Conservation (phyloP, 2,888 invertebrate species). For the Vesta saturnalis region DNA sequence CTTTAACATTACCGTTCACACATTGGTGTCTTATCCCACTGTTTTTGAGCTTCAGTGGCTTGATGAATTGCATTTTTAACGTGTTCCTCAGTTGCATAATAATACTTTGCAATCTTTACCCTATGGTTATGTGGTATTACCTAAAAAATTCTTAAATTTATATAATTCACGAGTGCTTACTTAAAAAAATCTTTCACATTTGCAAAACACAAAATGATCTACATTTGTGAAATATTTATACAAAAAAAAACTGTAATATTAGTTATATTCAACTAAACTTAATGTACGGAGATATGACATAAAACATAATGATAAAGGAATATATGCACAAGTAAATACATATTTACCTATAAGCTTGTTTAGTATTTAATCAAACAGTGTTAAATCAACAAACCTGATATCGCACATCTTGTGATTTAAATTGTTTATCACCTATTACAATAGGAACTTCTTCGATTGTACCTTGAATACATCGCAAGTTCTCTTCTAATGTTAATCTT, state of each 20-base stretch:
- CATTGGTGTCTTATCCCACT: conserved; percentile 91
- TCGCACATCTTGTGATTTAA: conserved; percentile 76
- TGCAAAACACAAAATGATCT: neutral
- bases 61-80: conserved; percentile 86
- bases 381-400: conserved; percentile 82
- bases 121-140: conserved; percentile 91
- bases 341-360: neutral
- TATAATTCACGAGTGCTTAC: too few species aligned
- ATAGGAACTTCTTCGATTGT: conserved; percentile 90
- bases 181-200: too few species aligned
- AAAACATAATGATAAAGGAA: neutral
- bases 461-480: conserved; percentile 72
- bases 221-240: neutral
- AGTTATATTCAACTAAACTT: too few species aligned
- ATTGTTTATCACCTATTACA: conserved; percentile 93
- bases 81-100: conserved; percentile 87
- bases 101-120: conserved; percentile 89
- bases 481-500: conserved; percentile 75
- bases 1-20: conserved; percentile 65
- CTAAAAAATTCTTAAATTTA: too few species aligned
- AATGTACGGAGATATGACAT: too few species aligned
- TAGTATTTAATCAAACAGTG: too few species aligned
- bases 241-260: neutral
- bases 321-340: neutral
- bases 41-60: conserved; percentile 79